These are phyloP conservation scores for Melinaea marsaeus DNA, from an alignment of 2,888 invertebrate species.

Conservation along the genomic window DNA sequence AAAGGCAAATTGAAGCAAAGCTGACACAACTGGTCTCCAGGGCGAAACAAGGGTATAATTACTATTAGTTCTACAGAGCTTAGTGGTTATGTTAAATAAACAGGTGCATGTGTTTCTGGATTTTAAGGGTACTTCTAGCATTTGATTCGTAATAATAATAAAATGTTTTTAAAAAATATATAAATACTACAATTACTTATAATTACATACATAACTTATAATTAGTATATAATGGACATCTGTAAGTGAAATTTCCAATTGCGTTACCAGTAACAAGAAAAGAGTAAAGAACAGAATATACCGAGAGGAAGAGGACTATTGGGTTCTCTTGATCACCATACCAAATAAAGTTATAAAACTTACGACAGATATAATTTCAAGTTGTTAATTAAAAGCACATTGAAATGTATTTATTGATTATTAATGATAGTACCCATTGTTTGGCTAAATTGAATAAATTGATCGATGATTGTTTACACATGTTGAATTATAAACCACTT, in stretches of 20 bases:
- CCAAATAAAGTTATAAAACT: no score
- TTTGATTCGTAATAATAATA: background rate
- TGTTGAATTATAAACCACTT: conserved; percentile 3
- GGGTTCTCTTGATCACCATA: no score
- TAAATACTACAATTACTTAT: no score
- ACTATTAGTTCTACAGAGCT: conserved; percentile 18
- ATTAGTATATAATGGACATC: no score
- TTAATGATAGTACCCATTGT: background rate
- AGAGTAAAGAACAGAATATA: no score
- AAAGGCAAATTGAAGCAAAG: conserved; percentile 13
- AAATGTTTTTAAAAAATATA: no score
- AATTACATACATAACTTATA: no score
- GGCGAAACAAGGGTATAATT: conserved; percentile 19
- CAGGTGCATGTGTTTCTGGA: conserved; percentile 4
- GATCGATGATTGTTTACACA: background rate
- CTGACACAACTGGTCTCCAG: conserved; percentile 20
- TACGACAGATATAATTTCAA: no score
- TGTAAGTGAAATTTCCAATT: no score
- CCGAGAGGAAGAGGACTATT: no score
- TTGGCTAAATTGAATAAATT: background rate
- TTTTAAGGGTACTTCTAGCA: background rate
- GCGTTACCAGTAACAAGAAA: no score
- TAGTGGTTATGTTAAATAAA: conserved; percentile 20
- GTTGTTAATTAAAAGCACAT: background rate
- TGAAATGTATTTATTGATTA: background rate